phyloP scores from a whole-genome alignment of 2,113 vertebrate species.

The Ptilonorhynchus violaceus region DNA sequence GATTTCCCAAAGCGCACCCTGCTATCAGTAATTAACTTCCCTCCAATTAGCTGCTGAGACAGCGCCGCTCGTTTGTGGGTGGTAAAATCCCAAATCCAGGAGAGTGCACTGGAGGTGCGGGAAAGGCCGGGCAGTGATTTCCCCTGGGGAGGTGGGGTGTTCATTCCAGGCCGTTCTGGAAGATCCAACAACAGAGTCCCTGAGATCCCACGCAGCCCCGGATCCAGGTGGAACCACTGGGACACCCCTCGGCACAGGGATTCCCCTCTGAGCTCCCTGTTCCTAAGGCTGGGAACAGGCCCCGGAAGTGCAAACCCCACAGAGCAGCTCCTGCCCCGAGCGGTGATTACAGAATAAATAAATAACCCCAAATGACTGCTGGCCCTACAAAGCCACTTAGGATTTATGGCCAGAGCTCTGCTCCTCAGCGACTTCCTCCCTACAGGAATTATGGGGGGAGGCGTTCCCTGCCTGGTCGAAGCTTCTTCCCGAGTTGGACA shows the following conservation, averaged over 20 bases:
- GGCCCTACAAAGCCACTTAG: background rate
- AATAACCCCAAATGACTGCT: background rate
- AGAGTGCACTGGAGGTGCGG: background rate
- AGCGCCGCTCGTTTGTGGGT: background rate
- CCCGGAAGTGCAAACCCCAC: background rate
- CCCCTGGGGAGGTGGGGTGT: background rate
- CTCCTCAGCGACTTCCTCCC: background rate
- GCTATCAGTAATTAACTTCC: slow-evolving; percentile 32
- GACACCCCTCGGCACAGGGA: fast-evolving
- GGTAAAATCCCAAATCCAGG: background rate
- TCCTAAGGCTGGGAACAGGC: background rate
- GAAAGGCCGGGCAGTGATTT: background rate
- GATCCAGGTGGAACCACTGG: fast-evolving
- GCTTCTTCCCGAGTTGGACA: background rate
- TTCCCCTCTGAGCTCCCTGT: background rate
- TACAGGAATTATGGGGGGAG: background rate
- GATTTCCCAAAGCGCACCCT: slow-evolving; percentile 20
- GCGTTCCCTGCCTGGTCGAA: background rate
- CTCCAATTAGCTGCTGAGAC: background rate
- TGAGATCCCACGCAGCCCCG: background rate
- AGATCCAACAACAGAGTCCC: background rate
- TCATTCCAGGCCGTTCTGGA: background rate
- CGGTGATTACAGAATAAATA: background rate
- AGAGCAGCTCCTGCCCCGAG: background rate
- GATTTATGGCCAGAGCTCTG: background rate